phyloP scores from a whole-genome alignment of 2,797 vertebrate species.

The Pseudopleuronectes americanus region DNA sequence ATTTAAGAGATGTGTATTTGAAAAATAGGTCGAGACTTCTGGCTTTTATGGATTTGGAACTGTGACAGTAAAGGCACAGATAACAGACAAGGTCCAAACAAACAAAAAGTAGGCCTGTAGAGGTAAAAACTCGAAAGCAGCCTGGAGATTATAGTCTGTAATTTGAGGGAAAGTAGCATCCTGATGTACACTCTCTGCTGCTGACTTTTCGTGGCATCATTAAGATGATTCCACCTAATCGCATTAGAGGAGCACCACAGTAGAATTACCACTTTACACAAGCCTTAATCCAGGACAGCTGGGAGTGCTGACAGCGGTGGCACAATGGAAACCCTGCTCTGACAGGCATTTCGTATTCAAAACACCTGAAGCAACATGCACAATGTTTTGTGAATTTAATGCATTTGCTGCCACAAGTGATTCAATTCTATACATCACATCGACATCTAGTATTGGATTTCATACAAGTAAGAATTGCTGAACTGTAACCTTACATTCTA shows the following conservation, averaged over 20 bases:
- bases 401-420: neutral
- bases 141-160: slow-evolving; percentile 11
- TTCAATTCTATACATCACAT: neutral
- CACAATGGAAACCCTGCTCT: slow-evolving; percentile 20
- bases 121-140: neutral
- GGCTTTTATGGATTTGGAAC: neutral
- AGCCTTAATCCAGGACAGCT: slow-evolving; percentile 62
- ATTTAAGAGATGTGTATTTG: too few relatives aligned
- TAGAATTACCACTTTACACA: slow-evolving; percentile 57
- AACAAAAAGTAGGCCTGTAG: neutral
- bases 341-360: slow-evolving; percentile 22
- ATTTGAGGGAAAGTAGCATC: slow-evolving; percentile 34
- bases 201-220: slow-evolving; percentile 51
- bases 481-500: neutral
- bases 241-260: slow-evolving; percentile 62
- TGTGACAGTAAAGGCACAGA: neutral
- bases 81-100: neutral
- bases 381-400: slow-evolving; percentile 2
- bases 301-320: slow-evolving; percentile 41
- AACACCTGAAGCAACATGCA: slow-evolving; percentile 22
- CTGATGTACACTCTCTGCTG: slow-evolving; percentile 16
- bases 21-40: neutral
- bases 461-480: neutral
- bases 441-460: neutral
- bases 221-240: slow-evolving; percentile 71